phyloP scores from a whole-genome alignment of 2,797 vertebrate genomes.

The Pseudochirops cupreus region DNA sequence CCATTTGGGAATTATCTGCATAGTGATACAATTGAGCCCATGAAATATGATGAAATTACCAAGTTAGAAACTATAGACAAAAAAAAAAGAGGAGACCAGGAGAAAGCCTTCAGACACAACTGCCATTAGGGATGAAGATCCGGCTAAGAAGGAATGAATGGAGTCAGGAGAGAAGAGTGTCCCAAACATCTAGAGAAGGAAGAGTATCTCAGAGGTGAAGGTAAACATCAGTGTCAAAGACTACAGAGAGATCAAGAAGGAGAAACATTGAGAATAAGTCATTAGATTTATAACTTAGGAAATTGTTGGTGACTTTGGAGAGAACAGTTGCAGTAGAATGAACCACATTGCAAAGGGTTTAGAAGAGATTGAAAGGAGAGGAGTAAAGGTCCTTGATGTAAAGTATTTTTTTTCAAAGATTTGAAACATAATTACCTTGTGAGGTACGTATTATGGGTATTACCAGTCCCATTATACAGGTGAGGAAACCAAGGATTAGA shows the following conservation, averaged over 20 bases:
- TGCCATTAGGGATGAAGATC: background rate
- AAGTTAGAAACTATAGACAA: background rate
- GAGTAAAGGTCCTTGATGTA: background rate
- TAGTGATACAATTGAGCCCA: background rate
- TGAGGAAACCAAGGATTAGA: background rate
- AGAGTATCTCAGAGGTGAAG: background rate
- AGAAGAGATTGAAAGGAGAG: background rate
- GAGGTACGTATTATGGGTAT: background rate
- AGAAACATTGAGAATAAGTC: background rate
- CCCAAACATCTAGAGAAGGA: background rate
- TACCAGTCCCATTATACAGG: background rate
- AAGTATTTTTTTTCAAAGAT: background rate
- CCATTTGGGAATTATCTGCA: background rate
- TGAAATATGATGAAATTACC: background rate
- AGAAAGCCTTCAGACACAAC: background rate
- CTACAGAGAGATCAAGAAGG: background rate
- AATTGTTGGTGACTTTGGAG: background rate
- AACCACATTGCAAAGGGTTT: background rate
- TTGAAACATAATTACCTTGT: background rate
- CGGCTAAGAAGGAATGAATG: background rate
- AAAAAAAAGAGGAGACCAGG: background rate
- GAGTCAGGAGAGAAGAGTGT: background rate
- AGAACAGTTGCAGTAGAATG: background rate
- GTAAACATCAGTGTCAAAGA: background rate
- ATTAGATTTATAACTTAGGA: background rate